phyloP scores from a whole-genome alignment of 2,888 invertebrate genomes.

The Ichneumoninae sp. region DNA sequence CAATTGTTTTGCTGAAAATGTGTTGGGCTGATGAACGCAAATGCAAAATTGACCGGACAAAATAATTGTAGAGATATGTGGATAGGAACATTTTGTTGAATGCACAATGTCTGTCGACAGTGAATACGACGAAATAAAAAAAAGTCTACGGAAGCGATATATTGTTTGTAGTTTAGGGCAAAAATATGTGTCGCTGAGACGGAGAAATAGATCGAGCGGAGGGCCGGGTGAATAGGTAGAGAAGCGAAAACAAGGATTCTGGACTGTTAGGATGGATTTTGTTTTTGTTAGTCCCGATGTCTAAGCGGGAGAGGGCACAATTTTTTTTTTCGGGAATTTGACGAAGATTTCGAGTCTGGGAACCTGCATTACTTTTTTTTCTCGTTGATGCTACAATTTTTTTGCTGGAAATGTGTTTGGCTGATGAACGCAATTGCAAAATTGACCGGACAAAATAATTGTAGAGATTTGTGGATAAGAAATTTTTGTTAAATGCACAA shows the following conservation, averaged over 20 bases:
- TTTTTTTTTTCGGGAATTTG: neutral
- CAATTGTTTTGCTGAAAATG: no score
- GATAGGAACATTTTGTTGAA: neutral
- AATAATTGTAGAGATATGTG: no score
- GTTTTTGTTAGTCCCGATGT: neutral
- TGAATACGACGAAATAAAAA: neutral
- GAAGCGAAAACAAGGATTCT: neutral
- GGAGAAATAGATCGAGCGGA: neutral
- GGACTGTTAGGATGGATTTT: neutral
- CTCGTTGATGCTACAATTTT: no score
- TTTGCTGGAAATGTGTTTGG: no score
- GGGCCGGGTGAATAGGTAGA: neutral
- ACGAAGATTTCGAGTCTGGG: neutral
- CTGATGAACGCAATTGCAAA: no score
- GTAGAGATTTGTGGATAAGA: no score
- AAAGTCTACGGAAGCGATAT: neutral
- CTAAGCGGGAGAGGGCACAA: neutral
- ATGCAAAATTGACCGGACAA: no score
- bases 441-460: no score
- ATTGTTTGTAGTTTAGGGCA: neutral
- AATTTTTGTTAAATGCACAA: neutral
- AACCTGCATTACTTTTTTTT: no score
- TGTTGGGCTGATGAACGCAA: no score
- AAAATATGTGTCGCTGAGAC: neutral
- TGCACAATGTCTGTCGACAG: no score